These are phyloP conservation scores for Bubo scandiacus DNA, from an alignment of 2,113 vertebrate species.

Conservation along the genomic window DNA sequence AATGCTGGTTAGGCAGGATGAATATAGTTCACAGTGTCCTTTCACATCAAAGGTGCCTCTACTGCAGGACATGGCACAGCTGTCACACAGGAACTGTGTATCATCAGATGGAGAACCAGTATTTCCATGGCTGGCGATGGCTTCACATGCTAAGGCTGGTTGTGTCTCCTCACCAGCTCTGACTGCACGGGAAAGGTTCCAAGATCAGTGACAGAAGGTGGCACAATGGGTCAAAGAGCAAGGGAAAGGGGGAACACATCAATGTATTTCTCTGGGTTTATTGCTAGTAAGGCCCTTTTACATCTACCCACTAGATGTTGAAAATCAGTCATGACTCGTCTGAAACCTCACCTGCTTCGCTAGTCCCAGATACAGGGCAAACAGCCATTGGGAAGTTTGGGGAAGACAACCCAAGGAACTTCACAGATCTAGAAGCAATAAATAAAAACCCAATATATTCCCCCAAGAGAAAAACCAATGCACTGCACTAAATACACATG, in stretches of 20 bases:
- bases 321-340: not conserved
- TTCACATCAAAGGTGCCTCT: not conserved
- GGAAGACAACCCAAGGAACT: not conserved
- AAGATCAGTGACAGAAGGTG: not conserved
- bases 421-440: not conserved
- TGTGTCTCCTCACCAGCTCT: not conserved
- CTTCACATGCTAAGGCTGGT: not conserved
- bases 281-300: not conserved
- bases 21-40: not conserved
- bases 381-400: not conserved
- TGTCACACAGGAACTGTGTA: not conserved
- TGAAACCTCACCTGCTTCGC: not conserved
- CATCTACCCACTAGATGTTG: not conserved
- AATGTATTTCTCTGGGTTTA: not conserved
- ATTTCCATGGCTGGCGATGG: not conserved
- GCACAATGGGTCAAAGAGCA: not conserved
- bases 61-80: not conserved
- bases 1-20: not conserved
- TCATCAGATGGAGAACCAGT: not conserved
- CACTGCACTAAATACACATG: not conserved
- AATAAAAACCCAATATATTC: not conserved
- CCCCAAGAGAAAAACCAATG: not conserved
- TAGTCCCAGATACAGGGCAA: not conserved
- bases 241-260: not conserved
- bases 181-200: not conserved